Conservation (phyloP, 2,113 vertebrate species). For the Platichthys stellatus region DNA sequence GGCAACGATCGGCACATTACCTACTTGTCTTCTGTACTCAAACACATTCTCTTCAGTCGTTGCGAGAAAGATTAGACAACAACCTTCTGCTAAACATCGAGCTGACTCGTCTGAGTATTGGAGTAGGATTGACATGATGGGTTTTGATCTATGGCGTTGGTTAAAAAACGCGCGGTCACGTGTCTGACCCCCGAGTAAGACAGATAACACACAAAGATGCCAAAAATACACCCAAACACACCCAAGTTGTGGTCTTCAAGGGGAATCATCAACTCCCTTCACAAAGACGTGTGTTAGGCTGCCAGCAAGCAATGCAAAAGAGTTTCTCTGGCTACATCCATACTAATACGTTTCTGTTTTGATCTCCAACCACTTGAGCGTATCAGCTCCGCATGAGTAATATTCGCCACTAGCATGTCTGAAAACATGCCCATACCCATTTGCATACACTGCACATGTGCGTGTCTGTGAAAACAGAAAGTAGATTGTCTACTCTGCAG, state of each 20-base stretch:
- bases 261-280: slow-evolving; percentile 3
- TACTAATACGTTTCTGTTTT: not conserved
- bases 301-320: slow-evolving; percentile 27
- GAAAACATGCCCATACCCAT: too few relatives aligned
- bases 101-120: slow-evolving; percentile 7
- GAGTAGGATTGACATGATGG: not conserved
- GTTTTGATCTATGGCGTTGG: not conserved
- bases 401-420: too few relatives aligned
- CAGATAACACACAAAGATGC: slow-evolving; percentile 8
- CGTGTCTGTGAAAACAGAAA: too few relatives aligned
- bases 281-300: slow-evolving; percentile 40
- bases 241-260: slow-evolving; percentile 20
- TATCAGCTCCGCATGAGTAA: too few relatives aligned
- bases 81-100: slow-evolving; percentile 18
- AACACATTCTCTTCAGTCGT: slow-evolving; percentile 26
- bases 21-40: slow-evolving; percentile 47
- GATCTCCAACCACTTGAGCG: too few relatives aligned
- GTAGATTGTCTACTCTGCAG: too few relatives aligned
- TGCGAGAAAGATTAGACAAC: slow-evolving; percentile 23
- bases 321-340: not conserved
- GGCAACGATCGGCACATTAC: slow-evolving; percentile 57
- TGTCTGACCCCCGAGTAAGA: not conserved
- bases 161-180: slow-evolving; percentile 4
- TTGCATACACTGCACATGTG: too few relatives aligned
- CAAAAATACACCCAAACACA: slow-evolving; percentile 34